phyloP scores from a whole-genome alignment of 2,797 vertebrate genomes.

The Anableps anableps region DNA sequence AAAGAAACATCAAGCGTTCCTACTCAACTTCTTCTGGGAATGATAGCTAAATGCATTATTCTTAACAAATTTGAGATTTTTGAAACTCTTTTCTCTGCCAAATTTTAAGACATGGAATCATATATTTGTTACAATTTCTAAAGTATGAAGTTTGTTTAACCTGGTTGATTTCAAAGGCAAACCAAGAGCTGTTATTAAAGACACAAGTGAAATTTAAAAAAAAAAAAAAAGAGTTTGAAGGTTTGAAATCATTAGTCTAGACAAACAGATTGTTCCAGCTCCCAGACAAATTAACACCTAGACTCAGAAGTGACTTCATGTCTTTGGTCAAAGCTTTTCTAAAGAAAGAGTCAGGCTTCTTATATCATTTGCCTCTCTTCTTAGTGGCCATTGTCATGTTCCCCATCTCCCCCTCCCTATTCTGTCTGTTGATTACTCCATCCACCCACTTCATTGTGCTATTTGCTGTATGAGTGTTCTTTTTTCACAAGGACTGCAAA shows the following conservation, averaged over 20 bases:
- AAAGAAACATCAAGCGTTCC: too few species aligned
- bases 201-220: too few species aligned
- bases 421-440: constrained; percentile 42
- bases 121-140: too few species aligned
- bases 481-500: constrained; percentile 57
- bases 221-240: not conserved
- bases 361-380: not conserved
- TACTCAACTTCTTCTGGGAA: too few species aligned
- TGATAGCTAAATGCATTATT: too few species aligned
- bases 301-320: constrained; percentile 6
- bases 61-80: too few species aligned
- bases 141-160: too few species aligned
- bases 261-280: not conserved
- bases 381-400: constrained; percentile 5
- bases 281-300: not conserved
- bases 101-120: too few species aligned
- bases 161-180: too few species aligned
- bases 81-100: too few species aligned
- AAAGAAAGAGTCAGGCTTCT: not conserved
- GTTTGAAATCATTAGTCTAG: not conserved
- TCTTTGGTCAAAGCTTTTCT: not conserved
- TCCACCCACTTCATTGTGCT: constrained; percentile 17
- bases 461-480: constrained; percentile 37
- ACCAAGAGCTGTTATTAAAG: too few species aligned
- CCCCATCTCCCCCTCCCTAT: not conserved